Percentiles rank a stretch among this genome's conserved stretches.
These are phyloP conservation scores for Phorcus lineatus DNA, from an alignment of 2,888 invertebrate genomes.

Conservation along the genomic window DNA sequence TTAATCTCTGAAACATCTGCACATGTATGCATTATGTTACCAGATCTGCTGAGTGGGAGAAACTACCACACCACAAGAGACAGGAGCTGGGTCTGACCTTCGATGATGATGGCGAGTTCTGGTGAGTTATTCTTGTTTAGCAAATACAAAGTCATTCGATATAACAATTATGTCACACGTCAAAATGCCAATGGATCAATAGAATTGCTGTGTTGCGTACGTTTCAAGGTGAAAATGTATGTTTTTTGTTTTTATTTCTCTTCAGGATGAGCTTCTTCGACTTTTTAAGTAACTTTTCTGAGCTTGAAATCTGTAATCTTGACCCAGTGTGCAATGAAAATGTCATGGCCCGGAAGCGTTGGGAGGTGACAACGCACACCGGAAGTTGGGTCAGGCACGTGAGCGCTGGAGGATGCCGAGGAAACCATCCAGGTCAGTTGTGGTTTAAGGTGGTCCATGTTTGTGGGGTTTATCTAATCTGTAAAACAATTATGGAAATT, in stretches of 20 bases:
- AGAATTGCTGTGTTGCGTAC: too few species aligned
- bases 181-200: too few species aligned
- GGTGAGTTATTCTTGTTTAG: not conserved
- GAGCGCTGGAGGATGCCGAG: conserved; percentile 97
- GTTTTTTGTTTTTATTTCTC: conserved; percentile 2
- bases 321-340: conserved; percentile 83
- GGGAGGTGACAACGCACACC: conserved; percentile 95
- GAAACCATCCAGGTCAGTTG: conserved; percentile 84
- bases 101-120: not conserved
- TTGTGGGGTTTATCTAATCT: too few species aligned
- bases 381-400: conserved; percentile 94
- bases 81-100: not conserved
- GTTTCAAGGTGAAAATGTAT: too few species aligned
- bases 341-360: conserved; percentile 75
- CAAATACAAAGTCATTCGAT: too few species aligned
- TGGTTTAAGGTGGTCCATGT: too few species aligned
- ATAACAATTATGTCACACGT: too few species aligned
- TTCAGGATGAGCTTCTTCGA: conserved; percentile 82
- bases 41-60: not conserved
- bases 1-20: too few species aligned
- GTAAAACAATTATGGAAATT: too few species aligned
- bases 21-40: too few species aligned
- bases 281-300: conserved; percentile 87
- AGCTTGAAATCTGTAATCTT: conserved; percentile 96
- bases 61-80: not conserved